Evolutionary conservation across 2,888 invertebrate genomes (phyloP).

Genomic region (Calliscelio sp.): DNA sequence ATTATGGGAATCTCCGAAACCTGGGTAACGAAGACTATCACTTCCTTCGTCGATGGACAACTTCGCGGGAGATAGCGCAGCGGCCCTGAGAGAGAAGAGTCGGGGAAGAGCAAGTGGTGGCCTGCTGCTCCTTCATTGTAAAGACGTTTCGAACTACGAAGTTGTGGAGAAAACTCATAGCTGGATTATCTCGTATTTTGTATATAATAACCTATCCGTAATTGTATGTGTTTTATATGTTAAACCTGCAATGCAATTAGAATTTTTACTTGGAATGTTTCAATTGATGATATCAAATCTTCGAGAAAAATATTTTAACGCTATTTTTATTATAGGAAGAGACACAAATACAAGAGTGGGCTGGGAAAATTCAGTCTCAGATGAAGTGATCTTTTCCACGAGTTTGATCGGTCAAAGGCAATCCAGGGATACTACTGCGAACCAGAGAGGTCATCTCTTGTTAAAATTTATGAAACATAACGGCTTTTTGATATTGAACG

Average conservation of each 20-base stretch:
- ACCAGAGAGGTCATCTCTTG: not conserved
- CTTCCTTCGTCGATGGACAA: no score
- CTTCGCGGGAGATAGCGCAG: not conserved
- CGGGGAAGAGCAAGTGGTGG: slow-evolving; percentile 7
- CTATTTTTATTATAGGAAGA: slow-evolving; percentile 11
- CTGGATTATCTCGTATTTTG: not conserved
- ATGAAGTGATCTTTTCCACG: no score
- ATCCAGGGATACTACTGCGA: not conserved
- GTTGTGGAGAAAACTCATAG: not conserved
- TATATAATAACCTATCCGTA: not conserved
- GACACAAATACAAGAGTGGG: slow-evolving; percentile 19
- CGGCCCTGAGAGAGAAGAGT: not conserved
- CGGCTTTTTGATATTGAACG: slow-evolving; percentile 7
- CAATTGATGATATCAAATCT: not conserved
- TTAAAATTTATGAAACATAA: slow-evolving; percentile 17
- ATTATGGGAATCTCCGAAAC: no score
- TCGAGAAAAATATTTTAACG: slow-evolving; percentile 4
- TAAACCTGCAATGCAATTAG: not conserved
- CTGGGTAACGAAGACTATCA: no score
- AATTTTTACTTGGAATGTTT: not conserved
- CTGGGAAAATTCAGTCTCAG: no score
- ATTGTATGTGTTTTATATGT: not conserved
- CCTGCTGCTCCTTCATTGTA: not conserved
- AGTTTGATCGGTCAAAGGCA: no score
- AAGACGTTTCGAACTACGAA: not conserved